Base-by-base conservation (phyloP, 2,797 vertebrate genomes). In the Anableps anableps region DNA sequence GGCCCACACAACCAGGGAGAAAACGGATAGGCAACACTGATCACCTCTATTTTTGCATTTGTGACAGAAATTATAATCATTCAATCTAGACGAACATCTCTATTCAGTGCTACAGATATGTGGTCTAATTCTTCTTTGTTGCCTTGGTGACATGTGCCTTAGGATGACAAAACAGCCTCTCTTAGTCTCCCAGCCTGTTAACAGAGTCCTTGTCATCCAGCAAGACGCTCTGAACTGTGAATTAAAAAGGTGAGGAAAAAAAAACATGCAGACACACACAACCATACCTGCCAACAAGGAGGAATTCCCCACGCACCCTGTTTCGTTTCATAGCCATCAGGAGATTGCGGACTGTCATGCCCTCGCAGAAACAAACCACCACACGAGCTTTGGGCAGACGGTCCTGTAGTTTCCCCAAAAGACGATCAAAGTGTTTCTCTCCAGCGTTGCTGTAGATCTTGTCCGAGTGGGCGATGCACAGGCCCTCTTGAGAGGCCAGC, bases 391-490 rank as follows among this genome's bases (percentile, higher is more conserved):
- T 99, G 86, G 99, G 99, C 19, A 99, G 89, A 47, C 98, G 95
- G 81, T 99, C 98, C 0, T 98, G 94, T 70, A 99, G 97, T 85
- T 99, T 99, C 88, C 96, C 96, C 68, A 99, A 94, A 50, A 99
- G 96, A 2, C 98, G 96, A 74, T 99, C 98, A 75, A 98, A 99
- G 91, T 97, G 97, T 92, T 97, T 98, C 88, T 99, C 98, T 0
- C 97, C 98, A 0, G 98, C 98, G 0, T 99, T 99, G 89, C 98
- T 99, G 95, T 99, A 99, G 96, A 99, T 99, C 93, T 99, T 99
- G 95, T 99, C 98, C 0, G 98, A 99, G 91, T 99, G 98, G 77
- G 98, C 98, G 71, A 99, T 99, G 89, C 98, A 99, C 58, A 99
- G 95, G 47, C 98, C 97, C 84, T 99, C 98, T 91, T 96, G 97